These are phyloP conservation scores for Drosophila eugracilis DNA, from an alignment of 1,140 invertebrate genomes.

Conservation along the genomic window DNA sequence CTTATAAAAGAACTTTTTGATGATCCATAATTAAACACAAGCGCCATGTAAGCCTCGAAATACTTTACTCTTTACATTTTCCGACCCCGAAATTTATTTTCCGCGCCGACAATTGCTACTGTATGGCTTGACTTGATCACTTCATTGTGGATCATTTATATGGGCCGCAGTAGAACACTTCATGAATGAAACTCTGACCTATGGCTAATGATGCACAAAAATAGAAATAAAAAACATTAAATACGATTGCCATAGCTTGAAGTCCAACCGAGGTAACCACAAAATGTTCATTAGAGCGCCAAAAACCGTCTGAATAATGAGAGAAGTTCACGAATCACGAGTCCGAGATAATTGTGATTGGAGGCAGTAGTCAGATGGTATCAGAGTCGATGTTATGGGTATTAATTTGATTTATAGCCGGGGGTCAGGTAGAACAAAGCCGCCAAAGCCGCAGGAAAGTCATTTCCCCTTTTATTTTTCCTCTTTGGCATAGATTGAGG, in stretches of 20 bases:
- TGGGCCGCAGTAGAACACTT: conserved; percentile 31
- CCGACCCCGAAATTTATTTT: conserved; percentile 1
- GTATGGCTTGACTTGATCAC: conserved; percentile 45
- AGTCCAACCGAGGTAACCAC: conserved; percentile 41
- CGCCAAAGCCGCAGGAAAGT: conserved; percentile 47
- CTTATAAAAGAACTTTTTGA: too few species aligned
- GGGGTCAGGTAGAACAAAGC: conserved; percentile 42
- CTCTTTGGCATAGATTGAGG: background rate
- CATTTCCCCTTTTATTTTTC: conserved; percentile 29
- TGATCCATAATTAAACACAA: background rate
- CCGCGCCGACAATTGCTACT: conserved; percentile 25
- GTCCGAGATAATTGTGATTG: conserved; percentile 45
- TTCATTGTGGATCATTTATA: conserved; percentile 44
- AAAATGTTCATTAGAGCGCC: conserved; percentile 67
- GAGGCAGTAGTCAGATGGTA: conserved; percentile 19
- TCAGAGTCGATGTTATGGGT: conserved; percentile 37
- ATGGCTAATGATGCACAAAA: conserved; percentile 49
- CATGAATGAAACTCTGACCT: conserved; percentile 59
- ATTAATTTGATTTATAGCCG: conserved; percentile 54
- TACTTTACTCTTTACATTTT: conserved; percentile 3
- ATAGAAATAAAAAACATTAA: conserved; percentile 30
- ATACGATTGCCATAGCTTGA: conserved; percentile 20
- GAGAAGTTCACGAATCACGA: conserved; percentile 38
- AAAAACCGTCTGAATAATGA: conserved; percentile 54
- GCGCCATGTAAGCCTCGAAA: conserved; percentile 7